Evolutionary conservation across 2,888 invertebrate genomes (phyloP).

Genomic region (Teinopalpus imperialis): DNA sequence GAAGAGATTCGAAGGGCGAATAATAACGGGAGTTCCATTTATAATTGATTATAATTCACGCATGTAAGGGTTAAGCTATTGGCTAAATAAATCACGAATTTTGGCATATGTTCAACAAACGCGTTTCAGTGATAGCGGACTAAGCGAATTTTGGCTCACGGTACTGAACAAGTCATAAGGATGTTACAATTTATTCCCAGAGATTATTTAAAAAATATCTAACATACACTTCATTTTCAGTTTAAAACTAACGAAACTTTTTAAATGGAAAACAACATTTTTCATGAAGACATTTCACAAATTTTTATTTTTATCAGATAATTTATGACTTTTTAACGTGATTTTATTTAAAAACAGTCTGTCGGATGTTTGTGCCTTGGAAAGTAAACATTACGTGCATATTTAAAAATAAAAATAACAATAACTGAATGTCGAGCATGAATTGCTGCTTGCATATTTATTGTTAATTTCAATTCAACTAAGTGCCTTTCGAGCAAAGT

Average conservation of each 20-base stretch:
- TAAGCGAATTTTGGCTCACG: no score
- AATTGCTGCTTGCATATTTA: slow-evolving; percentile 1
- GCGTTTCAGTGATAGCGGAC: no score
- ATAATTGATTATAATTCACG: slow-evolving; percentile 54
- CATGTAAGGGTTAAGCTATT: slow-evolving; percentile 36
- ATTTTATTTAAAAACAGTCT: slow-evolving; percentile 8
- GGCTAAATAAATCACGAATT: slow-evolving; percentile 31
- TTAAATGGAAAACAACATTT: background rate
- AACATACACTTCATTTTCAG: background rate
- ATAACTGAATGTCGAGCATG: slow-evolving; percentile 9
- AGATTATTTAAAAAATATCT: slow-evolving; percentile 4
- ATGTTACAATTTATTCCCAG: slow-evolving; percentile 3
- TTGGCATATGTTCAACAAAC: slow-evolving; percentile 30
- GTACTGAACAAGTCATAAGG: slow-evolving; percentile 6
- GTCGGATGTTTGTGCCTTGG: background rate
- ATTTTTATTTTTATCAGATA: slow-evolving; percentile 2
- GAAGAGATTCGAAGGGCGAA: slow-evolving; percentile 32
- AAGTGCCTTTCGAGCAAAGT: no score
- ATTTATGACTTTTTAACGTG: slow-evolving; percentile 10
- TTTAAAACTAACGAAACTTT: background rate
- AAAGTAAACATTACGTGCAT: slow-evolving; percentile 1
- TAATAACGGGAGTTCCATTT: slow-evolving; percentile 37
- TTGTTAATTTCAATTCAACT: background rate
- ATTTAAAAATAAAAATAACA: no score
- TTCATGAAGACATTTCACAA: slow-evolving; percentile 6